Evolutionary conservation across 2,797 vertebrate species (phyloP).

Genomic region (Aplochiton taeniatus): DNA sequence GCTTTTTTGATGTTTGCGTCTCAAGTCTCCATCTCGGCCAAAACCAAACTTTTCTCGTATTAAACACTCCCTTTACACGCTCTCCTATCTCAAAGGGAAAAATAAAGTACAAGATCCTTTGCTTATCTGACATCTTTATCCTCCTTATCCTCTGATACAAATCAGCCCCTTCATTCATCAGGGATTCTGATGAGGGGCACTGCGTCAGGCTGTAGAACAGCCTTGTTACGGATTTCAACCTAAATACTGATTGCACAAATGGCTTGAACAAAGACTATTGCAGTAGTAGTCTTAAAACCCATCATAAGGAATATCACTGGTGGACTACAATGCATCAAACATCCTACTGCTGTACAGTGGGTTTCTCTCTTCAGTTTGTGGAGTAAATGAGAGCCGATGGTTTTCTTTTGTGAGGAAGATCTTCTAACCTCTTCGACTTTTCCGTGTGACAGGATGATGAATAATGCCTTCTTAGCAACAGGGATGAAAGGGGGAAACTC

Average conservation of each 20-base stretch:
- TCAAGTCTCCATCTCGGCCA: constrained; percentile 8
- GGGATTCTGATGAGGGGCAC: background rate
- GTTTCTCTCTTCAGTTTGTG: constrained; percentile 6
- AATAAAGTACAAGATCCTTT: background rate
- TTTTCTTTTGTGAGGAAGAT: constrained; percentile 32
- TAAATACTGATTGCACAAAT: too few relatives aligned
- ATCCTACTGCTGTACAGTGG: background rate
- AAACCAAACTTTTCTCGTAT: constrained; percentile 22
- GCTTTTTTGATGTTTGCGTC: constrained; percentile 16
- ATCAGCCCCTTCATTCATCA: background rate
- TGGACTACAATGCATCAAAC: constrained; percentile 10
- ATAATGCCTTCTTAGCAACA: constrained; percentile 40
- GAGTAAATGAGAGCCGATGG: constrained; percentile 18
- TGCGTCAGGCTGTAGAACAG: background rate
- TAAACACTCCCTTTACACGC: constrained; percentile 10
- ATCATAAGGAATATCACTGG: background rate
- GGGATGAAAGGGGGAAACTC: constrained; percentile 9
- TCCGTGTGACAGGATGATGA: constrained; percentile 54
- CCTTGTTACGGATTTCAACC: too few relatives aligned
- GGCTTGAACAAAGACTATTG: too few relatives aligned
- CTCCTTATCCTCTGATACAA: too few relatives aligned
- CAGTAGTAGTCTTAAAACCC: too few relatives aligned
- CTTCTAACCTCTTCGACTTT: constrained; percentile 55
- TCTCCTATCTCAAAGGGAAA: constrained; percentile 4
- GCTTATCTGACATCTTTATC: too few relatives aligned